Evolutionary conservation across 2,113 vertebrate genomes (phyloP).

Genomic region (Rhombomys opimus): DNA sequence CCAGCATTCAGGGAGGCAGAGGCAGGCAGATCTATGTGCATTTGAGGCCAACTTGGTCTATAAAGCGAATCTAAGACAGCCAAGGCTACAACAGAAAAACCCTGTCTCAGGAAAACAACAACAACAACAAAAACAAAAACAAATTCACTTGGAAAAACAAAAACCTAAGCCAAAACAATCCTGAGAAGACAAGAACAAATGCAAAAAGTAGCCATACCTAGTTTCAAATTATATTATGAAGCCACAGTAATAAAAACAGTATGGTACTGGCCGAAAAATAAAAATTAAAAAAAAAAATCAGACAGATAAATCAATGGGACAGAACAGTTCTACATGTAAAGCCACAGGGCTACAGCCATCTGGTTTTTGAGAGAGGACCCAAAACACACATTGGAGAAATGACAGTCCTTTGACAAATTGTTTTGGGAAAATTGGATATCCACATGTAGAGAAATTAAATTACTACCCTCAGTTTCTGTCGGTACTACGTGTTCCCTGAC

Average conservation of each 20-base stretch:
- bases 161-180: background rate
- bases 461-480: background rate
- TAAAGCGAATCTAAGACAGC: too few species aligned
- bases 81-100: too few species aligned
- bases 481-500: background rate
- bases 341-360: background rate
- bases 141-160: background rate
- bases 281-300: background rate
- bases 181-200: too few species aligned
- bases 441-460: background rate
- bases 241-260: background rate
- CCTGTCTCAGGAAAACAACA: too few species aligned
- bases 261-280: background rate
- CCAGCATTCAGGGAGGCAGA: too few species aligned
- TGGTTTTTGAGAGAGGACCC: background rate
- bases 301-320: background rate
- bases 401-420: background rate
- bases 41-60: too few species aligned
- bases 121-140: too few species aligned
- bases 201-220: background rate
- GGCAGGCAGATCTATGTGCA: too few species aligned
- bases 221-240: background rate
- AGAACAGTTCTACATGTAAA: background rate
- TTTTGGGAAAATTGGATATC: background rate
- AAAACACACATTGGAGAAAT: background rate